A percentile compares a stretch with the other conserved stretches of the same genome.
Conservation (phyloP, 1,140 invertebrate species). For the Temnothorax nylanderi region DNA sequence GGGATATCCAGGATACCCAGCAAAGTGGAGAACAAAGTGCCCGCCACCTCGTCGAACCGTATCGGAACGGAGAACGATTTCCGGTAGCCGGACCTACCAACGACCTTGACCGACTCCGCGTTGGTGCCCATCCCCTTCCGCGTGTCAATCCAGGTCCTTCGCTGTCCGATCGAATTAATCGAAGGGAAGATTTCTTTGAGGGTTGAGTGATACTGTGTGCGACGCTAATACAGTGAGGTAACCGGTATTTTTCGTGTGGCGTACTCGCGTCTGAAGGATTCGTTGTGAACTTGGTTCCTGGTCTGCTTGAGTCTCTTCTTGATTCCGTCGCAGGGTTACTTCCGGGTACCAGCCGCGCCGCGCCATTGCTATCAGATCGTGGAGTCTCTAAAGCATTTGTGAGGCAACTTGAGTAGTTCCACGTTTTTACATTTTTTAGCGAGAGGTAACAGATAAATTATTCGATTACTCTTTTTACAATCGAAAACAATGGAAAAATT, state of each 20-base stretch:
- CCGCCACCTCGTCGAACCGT: neutral
- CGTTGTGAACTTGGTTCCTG: constrained; percentile 2
- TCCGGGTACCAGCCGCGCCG: neutral
- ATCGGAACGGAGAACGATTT: neutral
- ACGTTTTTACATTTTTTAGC: constrained; percentile 14
- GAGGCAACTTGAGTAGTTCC: neutral
- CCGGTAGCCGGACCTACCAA: constrained; percentile 13
- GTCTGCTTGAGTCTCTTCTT: neutral
- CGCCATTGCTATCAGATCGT: neutral
- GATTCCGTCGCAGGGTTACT: neutral
- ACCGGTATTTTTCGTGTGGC: constrained; percentile 33
- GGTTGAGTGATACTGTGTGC: constrained; percentile 65
- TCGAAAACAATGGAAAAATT: neutral
- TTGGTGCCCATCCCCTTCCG: neutral
- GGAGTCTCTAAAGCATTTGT: neutral
- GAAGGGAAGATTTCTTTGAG: constrained; percentile 4
- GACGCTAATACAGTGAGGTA: constrained; percentile 53
- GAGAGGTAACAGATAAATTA: neutral
- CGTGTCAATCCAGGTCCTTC: neutral
- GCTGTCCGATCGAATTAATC: neutral
- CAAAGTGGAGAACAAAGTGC: constrained; percentile 50
- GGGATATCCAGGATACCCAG: constrained; percentile 32
- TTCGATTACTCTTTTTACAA: neutral
- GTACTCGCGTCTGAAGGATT: neutral
- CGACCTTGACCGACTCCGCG: constrained; percentile 32